Evolutionary conservation across 2,113 vertebrate species (phyloP).

Genomic region (Spea multiplicata): DNA sequence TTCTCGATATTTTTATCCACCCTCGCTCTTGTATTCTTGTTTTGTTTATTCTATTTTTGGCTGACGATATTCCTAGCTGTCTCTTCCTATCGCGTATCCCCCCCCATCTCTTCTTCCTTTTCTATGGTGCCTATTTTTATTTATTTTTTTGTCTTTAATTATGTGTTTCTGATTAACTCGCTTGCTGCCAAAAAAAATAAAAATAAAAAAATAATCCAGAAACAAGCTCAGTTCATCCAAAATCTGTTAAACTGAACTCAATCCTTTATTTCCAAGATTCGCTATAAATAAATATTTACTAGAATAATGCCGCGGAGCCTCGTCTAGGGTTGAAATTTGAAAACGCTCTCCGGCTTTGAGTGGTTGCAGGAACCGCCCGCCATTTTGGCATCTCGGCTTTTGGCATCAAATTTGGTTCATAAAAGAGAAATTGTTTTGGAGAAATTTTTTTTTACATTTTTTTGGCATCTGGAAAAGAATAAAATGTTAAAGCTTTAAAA

Average conservation of each 20-base stretch:
- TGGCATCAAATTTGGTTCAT: no score
- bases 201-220: not conserved
- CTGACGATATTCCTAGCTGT: not conserved
- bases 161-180: not conserved
- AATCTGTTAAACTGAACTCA: not conserved
- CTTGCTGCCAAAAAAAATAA: not conserved
- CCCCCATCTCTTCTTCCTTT: not conserved
- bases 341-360: no score
- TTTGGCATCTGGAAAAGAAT: no score
- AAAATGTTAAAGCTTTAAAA: no score
- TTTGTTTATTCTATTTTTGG: constrained; percentile 7
- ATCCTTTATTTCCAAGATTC: not conserved
- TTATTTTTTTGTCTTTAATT: constrained; percentile 7
- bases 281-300: not conserved
- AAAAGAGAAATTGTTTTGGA: no score
- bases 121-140: not conserved
- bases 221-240: not conserved
- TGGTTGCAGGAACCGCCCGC: no score
- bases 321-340: not conserved
- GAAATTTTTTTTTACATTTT: no score
- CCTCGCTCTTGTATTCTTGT: not conserved
- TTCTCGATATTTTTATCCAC: not conserved
- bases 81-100: not conserved
- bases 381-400: no score
- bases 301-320: not conserved